Evolutionary conservation across 2,797 vertebrate species (phyloP).

Genomic region (Rhyacichthys aspro): DNA sequence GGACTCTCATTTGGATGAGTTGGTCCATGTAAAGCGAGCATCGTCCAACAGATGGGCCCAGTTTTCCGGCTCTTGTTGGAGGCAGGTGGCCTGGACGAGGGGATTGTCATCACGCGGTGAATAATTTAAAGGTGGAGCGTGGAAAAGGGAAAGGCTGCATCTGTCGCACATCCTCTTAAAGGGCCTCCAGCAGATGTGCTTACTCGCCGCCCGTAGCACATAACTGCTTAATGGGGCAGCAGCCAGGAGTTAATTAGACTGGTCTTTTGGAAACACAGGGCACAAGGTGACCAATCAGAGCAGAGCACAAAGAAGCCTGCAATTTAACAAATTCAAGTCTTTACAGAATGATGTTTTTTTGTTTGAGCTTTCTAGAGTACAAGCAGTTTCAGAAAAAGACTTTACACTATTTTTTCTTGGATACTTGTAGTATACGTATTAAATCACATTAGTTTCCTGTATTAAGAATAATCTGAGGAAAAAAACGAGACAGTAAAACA

Average conservation of each 20-base stretch:
- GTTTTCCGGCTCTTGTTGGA: not conserved
- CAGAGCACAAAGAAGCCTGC: slow-evolving; percentile 7
- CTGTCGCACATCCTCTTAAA: slow-evolving; percentile 88
- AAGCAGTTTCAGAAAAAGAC: no score
- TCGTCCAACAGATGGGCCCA: slow-evolving; percentile 1
- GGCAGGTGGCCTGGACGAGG: slow-evolving; percentile 67
- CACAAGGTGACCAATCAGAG: slow-evolving; percentile 41
- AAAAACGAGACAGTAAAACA: no score
- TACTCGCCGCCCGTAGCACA: slow-evolving; percentile 83
- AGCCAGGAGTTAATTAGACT: slow-evolving; percentile 91
- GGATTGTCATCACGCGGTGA: slow-evolving; percentile 77
- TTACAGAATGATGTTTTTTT: slow-evolving; percentile 4
- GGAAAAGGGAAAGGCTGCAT: slow-evolving; percentile 87
- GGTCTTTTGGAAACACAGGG: slow-evolving; percentile 74
- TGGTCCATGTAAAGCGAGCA: no score
- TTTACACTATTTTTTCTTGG: no score
- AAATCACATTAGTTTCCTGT: no score
- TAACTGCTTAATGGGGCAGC: slow-evolving; percentile 91
- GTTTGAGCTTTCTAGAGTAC: no score
- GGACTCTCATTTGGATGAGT: not conserved
- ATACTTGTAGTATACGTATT: no score
- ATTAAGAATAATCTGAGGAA: no score
- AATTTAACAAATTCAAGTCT: slow-evolving; percentile 15
- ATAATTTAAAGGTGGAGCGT: slow-evolving; percentile 87
- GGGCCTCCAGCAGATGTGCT: slow-evolving; percentile 91